These are phyloP conservation scores for Vanacampus margaritifer DNA, from an alignment of 2,113 vertebrate genomes.

Conservation along the genomic window DNA sequence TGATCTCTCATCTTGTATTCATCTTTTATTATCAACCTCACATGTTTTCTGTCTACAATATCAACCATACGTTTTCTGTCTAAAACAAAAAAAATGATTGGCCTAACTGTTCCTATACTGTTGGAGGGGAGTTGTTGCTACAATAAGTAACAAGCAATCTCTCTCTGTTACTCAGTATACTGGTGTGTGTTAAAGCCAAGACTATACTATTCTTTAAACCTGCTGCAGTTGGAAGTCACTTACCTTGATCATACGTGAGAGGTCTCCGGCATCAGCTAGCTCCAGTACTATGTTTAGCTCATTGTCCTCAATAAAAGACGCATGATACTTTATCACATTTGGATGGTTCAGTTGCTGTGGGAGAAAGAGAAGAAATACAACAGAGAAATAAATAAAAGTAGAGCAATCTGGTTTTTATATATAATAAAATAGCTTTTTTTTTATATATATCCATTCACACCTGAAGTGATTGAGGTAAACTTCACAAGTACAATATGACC, in stretches of 20 bases:
- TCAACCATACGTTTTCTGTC: background rate
- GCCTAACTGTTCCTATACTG: background rate
- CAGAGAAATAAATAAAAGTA: constrained; percentile 7
- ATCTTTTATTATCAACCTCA: background rate
- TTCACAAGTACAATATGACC: background rate
- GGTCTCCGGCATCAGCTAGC: constrained; percentile 94
- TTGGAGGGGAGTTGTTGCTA: background rate
- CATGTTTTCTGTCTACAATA: background rate
- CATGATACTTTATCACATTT: constrained; percentile 98
- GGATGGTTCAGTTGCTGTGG: constrained; percentile 96
- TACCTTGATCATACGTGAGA: constrained; percentile 99
- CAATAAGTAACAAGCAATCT: background rate
- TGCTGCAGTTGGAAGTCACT: constrained; percentile 19
- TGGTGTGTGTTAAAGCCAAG: background rate
- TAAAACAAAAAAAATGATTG: background rate
- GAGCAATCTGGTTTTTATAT: background rate
- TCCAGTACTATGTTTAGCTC: constrained; percentile 98
- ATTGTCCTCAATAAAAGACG: constrained; percentile 98
- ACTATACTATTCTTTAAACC: background rate
- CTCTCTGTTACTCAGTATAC: background rate
- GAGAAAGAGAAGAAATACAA: constrained; percentile 33
- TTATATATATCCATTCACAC: background rate
- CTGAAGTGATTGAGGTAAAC: background rate
- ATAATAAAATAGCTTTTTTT: background rate
- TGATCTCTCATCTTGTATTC: background rate